These are phyloP conservation scores for Struthidea cinerea DNA, from an alignment of 2,113 vertebrate species.

Conservation along the genomic window DNA sequence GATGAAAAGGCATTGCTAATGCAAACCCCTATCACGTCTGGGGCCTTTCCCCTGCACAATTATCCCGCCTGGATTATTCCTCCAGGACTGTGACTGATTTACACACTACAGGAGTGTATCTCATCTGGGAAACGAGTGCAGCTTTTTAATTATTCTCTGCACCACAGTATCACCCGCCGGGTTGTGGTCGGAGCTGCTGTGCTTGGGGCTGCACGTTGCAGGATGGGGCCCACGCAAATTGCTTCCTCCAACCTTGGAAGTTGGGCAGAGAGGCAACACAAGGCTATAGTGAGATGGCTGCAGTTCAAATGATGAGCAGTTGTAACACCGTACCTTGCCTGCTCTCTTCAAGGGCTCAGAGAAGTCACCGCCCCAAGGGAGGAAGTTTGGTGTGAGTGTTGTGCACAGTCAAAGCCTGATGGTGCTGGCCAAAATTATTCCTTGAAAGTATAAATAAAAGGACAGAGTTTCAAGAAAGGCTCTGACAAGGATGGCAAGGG, in stretches of 20 bases:
- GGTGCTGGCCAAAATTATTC: neutral
- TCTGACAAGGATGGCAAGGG: neutral
- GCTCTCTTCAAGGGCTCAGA: neutral
- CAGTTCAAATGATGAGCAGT: neutral
- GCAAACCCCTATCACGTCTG: slow-evolving; percentile 43
- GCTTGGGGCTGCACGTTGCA: neutral
- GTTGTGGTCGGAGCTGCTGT: neutral
- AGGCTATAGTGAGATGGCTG: neutral
- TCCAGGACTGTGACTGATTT: slow-evolving; percentile 55
- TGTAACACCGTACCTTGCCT: neutral
- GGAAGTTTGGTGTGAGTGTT: neutral
- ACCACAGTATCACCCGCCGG: neutral
- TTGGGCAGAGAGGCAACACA: neutral
- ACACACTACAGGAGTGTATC: slow-evolving; percentile 43
- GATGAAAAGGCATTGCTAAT: slow-evolving; percentile 59
- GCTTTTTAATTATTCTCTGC: slow-evolving; percentile 52
- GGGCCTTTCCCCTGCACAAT: slow-evolving; percentile 48
- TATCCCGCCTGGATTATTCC: slow-evolving; percentile 51
- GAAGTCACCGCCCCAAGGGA: neutral
- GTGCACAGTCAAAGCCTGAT: neutral
- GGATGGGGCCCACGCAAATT: neutral
- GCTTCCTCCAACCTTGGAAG: neutral
- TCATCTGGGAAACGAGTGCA: neutral
- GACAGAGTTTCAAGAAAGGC: neutral
- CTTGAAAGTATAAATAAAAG: neutral